These are phyloP conservation scores for Patella pellucida DNA, from an alignment of 2,888 invertebrate genomes.

Conservation along the genomic window DNA sequence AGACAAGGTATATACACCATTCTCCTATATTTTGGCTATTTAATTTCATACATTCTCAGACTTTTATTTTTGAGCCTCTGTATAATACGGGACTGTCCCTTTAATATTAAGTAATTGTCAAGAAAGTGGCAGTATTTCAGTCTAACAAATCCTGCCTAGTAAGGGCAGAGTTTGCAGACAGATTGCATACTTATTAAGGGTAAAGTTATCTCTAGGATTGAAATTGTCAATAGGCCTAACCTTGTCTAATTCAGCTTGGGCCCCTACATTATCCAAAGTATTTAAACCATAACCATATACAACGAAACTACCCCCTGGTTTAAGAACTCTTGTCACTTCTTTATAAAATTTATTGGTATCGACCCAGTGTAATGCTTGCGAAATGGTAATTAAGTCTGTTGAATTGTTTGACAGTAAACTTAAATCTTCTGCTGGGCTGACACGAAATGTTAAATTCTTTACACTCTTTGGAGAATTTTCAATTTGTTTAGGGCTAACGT, in stretches of 20 bases:
- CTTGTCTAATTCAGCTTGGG: conserved; percentile 25
- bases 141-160: too few relatives aligned
- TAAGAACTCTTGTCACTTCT: conserved; percentile 71
- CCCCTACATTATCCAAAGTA: conserved; percentile 38
- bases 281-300: conserved; percentile 54
- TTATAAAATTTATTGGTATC: conserved; percentile 70
- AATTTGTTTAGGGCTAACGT: conserved; percentile 71
- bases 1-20: too few relatives aligned
- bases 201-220: too few relatives aligned
- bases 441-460: conserved; percentile 55
- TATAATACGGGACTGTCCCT: too few relatives aligned
- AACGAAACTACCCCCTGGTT: conserved; percentile 70
- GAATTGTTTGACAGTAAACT: conserved; percentile 46
- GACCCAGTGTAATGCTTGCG: conserved; percentile 73
- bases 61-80: too few relatives aligned
- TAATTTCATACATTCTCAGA: too few relatives aligned
- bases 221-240: conserved; percentile 9
- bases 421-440: conserved; percentile 69
- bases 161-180: too few relatives aligned
- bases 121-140: too few relatives aligned
- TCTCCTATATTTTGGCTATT: too few relatives aligned
- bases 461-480: conserved; percentile 60
- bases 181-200: too few relatives aligned
- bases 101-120: too few relatives aligned
- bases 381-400: conserved; percentile 70